Evolutionary conservation across 92 coral and sea anemone species (phyloP), one percentile per base, ranked within the genome.

Genomic region (Palythoa grandis): DNA sequence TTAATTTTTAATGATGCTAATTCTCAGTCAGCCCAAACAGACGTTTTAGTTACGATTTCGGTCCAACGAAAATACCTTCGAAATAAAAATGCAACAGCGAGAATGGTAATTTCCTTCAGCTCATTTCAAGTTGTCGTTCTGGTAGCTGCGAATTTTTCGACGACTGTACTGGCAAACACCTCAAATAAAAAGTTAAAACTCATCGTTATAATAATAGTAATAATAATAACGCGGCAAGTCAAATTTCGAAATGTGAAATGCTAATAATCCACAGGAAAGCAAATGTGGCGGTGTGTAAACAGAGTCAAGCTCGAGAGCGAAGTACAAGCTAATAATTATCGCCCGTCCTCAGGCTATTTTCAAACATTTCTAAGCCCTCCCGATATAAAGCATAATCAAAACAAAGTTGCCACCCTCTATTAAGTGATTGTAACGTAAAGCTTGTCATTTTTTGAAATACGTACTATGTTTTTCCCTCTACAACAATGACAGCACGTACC

Each of bases 281-380:
- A 69, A 37, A 22, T 22, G 74, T 13, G 47, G 48, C 40, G n/a
- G 0, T 25, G 47, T 1, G 17, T 69, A 69, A 69, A 9, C 23
- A 20, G 40, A 67, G 12, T 14, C 16, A 60, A 63, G 22, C 24
- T 69, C 23, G 40, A 22, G 11, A 37, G 37, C 74, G 3, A 11
- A 24, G 15, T 35, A 11, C 73, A 14, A 66, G 47, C 69, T 63
- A 63, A 63, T n/a, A 20, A 11, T 7, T 6, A 0, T 12, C 22
- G 11, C 61, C 50, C 20, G 79, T 50, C 79, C 79, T 37, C 7
- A 24, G 66, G 66, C 66, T 76, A 54, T 76, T 76, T 37, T 13
- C 39, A 35, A 29, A 37, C 63, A 53, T 54, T 54, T 53, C 67
- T 22, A 4, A 50, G 79, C n/a, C 15, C 79, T 14, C 23, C 4